Evolutionary conservation across 2,888 invertebrate genomes (phyloP).

Genomic region (Trisateles emortualis): DNA sequence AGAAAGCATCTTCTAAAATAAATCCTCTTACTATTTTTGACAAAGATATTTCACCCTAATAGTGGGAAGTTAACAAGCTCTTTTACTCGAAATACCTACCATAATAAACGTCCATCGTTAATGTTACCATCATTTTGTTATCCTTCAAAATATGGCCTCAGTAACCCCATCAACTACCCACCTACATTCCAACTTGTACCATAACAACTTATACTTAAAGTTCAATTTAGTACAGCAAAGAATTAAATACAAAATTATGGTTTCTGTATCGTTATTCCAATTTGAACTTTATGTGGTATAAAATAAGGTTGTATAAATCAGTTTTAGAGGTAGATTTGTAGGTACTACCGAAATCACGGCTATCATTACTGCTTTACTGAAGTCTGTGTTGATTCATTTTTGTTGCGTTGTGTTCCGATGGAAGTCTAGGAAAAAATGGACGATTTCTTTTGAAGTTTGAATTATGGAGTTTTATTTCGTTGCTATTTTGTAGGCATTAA

Average conservation of each 20-base stretch:
- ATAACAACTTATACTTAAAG: not conserved
- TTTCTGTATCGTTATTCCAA: not conserved
- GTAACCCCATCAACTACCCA: constrained; percentile 24
- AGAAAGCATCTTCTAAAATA: not conserved
- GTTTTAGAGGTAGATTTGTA: constrained; percentile 6
- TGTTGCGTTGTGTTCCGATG: constrained; percentile 26
- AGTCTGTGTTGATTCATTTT: constrained; percentile 46
- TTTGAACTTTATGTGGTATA: constrained; percentile 1
- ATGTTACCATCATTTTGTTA: constrained; percentile 47
- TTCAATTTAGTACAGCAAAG: constrained; percentile 9
- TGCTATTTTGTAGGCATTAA: not conserved
- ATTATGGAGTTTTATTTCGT: constrained; percentile 11
- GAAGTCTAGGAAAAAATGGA: constrained; percentile 8
- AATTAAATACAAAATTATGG: constrained; percentile 14
- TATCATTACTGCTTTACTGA: constrained; percentile 52
- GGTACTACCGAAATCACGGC: constrained; percentile 34
- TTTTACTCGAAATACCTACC: constrained; percentile 37
- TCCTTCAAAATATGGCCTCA: constrained; percentile 46
- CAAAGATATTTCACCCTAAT: constrained; percentile 36
- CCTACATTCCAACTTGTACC: constrained; percentile 11
- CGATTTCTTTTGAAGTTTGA: not conserved
- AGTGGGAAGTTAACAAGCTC: constrained; percentile 46
- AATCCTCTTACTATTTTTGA: constrained; percentile 14
- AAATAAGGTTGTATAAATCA: constrained; percentile 7
- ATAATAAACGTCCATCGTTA: constrained; percentile 50